Percentiles rank a stretch among this genome's conserved stretches.
Evolutionary conservation across 35 echinoderm and acorn worm genomes (phyloP).

Genomic region (Apostichopus parvimensis): DNA sequence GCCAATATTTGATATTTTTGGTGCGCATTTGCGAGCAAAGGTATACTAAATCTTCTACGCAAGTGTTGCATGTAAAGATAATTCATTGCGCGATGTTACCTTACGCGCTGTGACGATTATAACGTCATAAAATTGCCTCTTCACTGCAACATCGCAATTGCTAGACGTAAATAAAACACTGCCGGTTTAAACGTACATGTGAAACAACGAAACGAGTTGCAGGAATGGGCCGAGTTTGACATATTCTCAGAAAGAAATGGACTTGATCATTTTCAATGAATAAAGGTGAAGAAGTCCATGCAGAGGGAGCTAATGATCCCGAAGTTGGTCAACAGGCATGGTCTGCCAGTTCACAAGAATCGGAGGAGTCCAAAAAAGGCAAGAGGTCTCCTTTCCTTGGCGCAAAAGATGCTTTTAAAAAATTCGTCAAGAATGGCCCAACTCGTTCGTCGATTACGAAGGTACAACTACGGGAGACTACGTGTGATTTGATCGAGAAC

Average conservation of each 20-base stretch:
- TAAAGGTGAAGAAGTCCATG: background rate
- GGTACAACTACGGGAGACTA: background rate
- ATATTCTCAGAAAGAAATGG: background rate
- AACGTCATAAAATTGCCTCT: too few species aligned
- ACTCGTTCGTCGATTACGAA: background rate
- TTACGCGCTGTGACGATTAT: too few species aligned
- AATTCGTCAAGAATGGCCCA: slow-evolving; percentile 35
- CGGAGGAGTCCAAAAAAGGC: slow-evolving; percentile 33
- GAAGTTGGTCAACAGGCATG: background rate
- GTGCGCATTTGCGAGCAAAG: too few species aligned
- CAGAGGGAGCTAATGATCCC: slow-evolving; percentile 11
- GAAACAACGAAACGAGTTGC: too few species aligned
- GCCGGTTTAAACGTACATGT: too few species aligned
- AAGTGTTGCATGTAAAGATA: too few species aligned
- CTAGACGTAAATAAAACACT: too few species aligned
- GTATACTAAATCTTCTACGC: too few species aligned
- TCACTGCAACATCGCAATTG: too few species aligned
- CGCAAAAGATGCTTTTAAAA: slow-evolving; percentile 41
- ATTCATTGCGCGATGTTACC: too few species aligned
- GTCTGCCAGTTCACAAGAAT: slow-evolving; percentile 19
- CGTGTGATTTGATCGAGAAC: background rate
- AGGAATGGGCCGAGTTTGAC: background rate
- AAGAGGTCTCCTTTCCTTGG: slow-evolving; percentile 44
- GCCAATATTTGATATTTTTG: too few species aligned
- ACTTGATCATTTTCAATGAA: background rate